A percentile compares a stretch with the other conserved stretches of the same genome.
phyloP scores from a whole-genome alignment of 2,113 vertebrate species.

The Chaetodon trifascialis region DNA sequence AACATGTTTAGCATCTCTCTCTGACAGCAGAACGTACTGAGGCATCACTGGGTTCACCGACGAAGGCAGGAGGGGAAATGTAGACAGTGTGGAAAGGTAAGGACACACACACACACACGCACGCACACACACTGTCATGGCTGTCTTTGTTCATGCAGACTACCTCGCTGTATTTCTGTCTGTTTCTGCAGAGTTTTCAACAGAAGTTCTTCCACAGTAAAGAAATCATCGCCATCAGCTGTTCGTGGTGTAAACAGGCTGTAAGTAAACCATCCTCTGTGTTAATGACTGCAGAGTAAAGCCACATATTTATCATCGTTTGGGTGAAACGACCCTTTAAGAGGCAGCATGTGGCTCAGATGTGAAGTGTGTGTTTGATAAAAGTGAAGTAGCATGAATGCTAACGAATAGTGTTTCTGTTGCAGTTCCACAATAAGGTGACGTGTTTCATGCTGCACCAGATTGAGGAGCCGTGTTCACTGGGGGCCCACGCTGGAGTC shows the following conservation, averaged over 20 bases:
- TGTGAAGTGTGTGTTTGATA: too few species aligned
- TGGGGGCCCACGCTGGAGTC: slow-evolving; percentile 96
- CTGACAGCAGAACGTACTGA: slow-evolving; percentile 89
- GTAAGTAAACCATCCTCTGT: slow-evolving; percentile 83
- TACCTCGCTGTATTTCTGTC: neutral
- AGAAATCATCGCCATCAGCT: slow-evolving; percentile 99
- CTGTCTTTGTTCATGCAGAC: neutral
- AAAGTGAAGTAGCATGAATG: too few species aligned
- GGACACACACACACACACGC: slow-evolving; percentile 31
- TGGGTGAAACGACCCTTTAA: too few species aligned
- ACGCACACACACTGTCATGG: neutral
- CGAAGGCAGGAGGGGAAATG: slow-evolving; percentile 97
- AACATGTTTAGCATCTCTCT: neutral
- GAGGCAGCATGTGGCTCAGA: too few species aligned
- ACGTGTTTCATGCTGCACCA: slow-evolving; percentile 99
- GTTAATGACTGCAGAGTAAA: neutral
- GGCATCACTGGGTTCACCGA: slow-evolving; percentile 98
- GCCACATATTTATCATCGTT: too few species aligned
- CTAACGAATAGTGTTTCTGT: neutral
- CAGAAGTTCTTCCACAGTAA: slow-evolving; percentile 99
- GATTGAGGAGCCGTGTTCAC: slow-evolving; percentile 96
- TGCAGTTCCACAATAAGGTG: slow-evolving; percentile 98
- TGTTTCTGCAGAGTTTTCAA: slow-evolving; percentile 92
- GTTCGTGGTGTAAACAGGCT: slow-evolving; percentile 99
- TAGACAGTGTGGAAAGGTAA: slow-evolving; percentile 97